A percentile compares a stretch with the other conserved stretches of the same genome.
phyloP scores from a whole-genome alignment of 2,113 vertebrate genomes.

The Epinephelus lanceolatus region DNA sequence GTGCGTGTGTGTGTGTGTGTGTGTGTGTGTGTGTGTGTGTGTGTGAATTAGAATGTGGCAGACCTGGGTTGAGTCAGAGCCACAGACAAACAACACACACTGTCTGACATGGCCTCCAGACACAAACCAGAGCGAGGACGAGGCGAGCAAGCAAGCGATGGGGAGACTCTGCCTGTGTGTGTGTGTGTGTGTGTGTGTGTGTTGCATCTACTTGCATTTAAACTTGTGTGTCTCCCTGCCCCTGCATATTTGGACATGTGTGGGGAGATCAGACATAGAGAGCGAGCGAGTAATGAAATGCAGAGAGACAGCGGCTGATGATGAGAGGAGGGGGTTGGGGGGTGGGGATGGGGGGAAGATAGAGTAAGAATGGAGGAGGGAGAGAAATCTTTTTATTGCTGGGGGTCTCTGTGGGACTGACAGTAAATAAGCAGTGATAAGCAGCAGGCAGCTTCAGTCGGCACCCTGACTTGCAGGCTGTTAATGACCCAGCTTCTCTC shows the following conservation, averaged over 20 bases:
- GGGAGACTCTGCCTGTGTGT: not conserved
- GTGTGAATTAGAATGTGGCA: constrained; percentile 39
- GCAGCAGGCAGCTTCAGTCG: constrained; percentile 65
- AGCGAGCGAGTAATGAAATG: constrained; percentile 35
- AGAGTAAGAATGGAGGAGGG: constrained; percentile 11
- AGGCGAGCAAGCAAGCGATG: constrained; percentile 14
- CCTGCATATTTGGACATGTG: constrained; percentile 42
- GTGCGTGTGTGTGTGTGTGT: not conserved
- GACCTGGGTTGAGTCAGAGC: constrained; percentile 59
- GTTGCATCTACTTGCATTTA: constrained; percentile 5
- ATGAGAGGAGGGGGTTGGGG: constrained; percentile 21
- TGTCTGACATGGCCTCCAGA: constrained; percentile 70
- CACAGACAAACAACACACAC: constrained; percentile 50
- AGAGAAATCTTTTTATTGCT: constrained; percentile 57
- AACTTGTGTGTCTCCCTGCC: constrained; percentile 18
- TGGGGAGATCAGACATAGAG: constrained; percentile 36
- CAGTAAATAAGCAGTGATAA: constrained; percentile 75
- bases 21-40: not conserved
- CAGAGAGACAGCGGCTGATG: constrained; percentile 41
- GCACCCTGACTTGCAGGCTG: constrained; percentile 66
- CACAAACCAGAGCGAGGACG: constrained; percentile 52
- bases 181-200: constrained; percentile 1
- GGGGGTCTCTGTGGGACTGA: constrained; percentile 64
- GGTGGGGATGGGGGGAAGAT: not conserved
- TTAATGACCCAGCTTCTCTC: constrained; percentile 71